phyloP scores from a whole-genome alignment of 2,797 vertebrate species.

The Rousettus madagascariensis region DNA sequence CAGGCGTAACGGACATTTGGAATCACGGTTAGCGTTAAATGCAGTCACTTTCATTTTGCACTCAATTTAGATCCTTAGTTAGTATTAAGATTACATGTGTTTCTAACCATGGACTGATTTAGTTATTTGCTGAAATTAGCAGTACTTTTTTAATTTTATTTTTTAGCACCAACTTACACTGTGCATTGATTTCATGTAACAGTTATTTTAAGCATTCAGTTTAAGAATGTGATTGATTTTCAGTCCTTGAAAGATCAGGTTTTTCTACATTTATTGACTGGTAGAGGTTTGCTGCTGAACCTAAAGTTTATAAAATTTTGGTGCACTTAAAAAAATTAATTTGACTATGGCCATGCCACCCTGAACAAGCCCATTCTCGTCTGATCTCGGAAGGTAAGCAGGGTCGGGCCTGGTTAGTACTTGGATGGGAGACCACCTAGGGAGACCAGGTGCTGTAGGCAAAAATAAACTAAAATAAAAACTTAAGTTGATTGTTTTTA shows the following conservation, averaged over 20 bases:
- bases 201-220: conserved; percentile 9
- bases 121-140: background rate
- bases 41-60: background rate
- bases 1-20: background rate
- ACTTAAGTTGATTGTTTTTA: too few species aligned
- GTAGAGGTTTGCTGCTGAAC: background rate
- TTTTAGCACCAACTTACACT: background rate
- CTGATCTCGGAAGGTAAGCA: too few species aligned
- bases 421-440: too few species aligned
- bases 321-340: background rate
- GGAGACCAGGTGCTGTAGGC: too few species aligned
- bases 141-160: background rate
- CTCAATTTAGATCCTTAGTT: background rate
- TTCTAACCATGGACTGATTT: conserved; percentile 2
- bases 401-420: too few species aligned
- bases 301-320: conserved; percentile 46
- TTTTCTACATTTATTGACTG: background rate
- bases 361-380: too few species aligned
- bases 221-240: background rate
- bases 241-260: background rate
- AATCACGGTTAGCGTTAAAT: background rate
- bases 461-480: too few species aligned
- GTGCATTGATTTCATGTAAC: background rate
- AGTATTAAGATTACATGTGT: background rate
- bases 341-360: background rate